Evolutionary conservation across 2,113 vertebrate genomes (phyloP).

Genomic region (Apus apus): DNA sequence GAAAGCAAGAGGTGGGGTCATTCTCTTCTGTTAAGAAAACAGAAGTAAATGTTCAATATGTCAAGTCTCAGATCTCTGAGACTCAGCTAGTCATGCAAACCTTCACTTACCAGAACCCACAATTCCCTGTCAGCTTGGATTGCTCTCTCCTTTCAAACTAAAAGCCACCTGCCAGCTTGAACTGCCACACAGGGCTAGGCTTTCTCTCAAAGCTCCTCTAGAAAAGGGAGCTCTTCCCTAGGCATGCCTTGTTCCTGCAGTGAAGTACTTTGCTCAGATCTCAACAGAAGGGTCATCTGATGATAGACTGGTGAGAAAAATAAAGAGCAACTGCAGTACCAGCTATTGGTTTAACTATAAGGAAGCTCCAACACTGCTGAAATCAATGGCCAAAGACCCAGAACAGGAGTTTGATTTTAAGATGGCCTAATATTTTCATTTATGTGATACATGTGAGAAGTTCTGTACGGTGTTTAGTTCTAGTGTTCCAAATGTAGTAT

Average conservation of each 20-base stretch:
- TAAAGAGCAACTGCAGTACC: background rate
- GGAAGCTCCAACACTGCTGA: background rate
- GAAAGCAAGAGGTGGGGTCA: slow-evolving; percentile 54
- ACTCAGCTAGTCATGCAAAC: background rate
- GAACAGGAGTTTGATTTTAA: slow-evolving; percentile 31
- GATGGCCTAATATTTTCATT: background rate
- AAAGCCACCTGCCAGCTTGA: background rate
- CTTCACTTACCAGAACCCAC: background rate
- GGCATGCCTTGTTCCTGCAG: background rate
- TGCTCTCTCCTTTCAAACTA: background rate
- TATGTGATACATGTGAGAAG: slow-evolving; percentile 31
- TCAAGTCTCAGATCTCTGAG: slow-evolving; percentile 32
- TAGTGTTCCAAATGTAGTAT: background rate
- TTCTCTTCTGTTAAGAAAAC: slow-evolving; percentile 32
- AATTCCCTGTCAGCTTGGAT: background rate
- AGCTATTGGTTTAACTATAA: background rate
- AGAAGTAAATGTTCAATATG: slow-evolving; percentile 37
- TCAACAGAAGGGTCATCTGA: background rate
- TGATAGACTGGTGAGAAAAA: background rate
- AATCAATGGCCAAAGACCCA: background rate
- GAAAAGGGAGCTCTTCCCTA: background rate
- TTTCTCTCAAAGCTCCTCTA: background rate
- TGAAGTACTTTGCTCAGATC: background rate
- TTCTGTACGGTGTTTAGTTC: background rate
- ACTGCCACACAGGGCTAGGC: background rate